Evolutionary conservation across 2,797 vertebrate species (phyloP).

Genomic region (Babyrousa celebensis): DNA sequence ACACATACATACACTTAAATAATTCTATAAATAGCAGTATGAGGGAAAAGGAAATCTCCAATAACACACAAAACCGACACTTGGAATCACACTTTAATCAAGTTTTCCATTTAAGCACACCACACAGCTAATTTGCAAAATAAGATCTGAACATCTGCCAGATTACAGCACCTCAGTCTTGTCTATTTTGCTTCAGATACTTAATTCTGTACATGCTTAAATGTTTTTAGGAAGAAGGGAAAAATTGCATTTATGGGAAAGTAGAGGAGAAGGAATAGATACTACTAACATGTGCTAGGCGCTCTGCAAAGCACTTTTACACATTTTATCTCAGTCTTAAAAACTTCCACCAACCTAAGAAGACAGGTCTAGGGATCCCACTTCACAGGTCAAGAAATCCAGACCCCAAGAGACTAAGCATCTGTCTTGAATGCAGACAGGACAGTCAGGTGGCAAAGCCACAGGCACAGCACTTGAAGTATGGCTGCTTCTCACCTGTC

Average conservation of each 20-base stretch:
- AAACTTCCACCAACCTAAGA: conserved; percentile 6
- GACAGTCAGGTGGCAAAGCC: not conserved
- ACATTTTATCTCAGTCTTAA: conserved; percentile 30
- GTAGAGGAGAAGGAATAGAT: not conserved
- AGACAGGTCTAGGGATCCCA: not conserved
- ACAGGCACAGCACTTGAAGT: not conserved
- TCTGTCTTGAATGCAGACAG: not conserved
- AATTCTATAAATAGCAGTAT: conserved; percentile 90
- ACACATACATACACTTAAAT: conserved; percentile 85
- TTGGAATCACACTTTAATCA: conserved; percentile 88
- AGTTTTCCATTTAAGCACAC: conserved; percentile 88
- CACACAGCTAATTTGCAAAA: conserved; percentile 88
- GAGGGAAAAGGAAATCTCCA: conserved; percentile 88
- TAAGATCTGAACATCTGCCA: conserved; percentile 86
- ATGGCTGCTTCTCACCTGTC: not conserved
- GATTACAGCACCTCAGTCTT: conserved; percentile 79
- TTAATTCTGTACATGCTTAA: conserved; percentile 4
- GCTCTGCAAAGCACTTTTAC: not conserved
- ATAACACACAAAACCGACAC: conserved; percentile 81
- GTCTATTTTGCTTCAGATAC: conserved; percentile 73
- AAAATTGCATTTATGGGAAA: not conserved
- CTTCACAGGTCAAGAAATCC: conserved; percentile 25
- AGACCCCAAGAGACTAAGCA: not conserved
- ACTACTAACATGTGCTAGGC: not conserved
- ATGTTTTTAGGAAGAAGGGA: not conserved